Conservation (phyloP, 2,113 vertebrate genomes). For the Caranx melampygus region DNA sequence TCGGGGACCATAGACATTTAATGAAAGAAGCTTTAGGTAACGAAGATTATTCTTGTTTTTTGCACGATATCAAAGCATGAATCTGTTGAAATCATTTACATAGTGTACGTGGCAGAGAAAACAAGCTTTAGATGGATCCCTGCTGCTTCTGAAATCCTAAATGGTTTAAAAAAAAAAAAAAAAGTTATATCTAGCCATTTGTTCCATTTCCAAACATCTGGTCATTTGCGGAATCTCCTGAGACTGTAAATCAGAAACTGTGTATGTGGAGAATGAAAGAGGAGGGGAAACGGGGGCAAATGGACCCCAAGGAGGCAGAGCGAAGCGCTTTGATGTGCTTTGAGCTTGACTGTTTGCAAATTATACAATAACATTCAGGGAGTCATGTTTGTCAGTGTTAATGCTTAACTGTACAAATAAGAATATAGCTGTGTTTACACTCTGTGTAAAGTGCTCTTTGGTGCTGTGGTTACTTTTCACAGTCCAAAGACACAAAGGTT, state of each 20-base stretch:
- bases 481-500: neutral
- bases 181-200: conserved; percentile 18
- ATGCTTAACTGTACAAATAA: conserved; percentile 16
- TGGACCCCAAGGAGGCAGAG: conserved; percentile 37
- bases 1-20: conserved; percentile 11
- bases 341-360: conserved; percentile 35
- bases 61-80: conserved; percentile 9
- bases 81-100: conserved; percentile 24
- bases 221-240: conserved; percentile 47
- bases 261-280: conserved; percentile 14
- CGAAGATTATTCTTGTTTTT: neutral
- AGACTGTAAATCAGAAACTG: conserved; percentile 36
- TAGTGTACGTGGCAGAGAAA: conserved; percentile 1
- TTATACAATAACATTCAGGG: conserved; percentile 36
- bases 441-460: neutral
- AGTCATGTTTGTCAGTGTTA: conserved; percentile 24
- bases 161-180: conserved; percentile 48
- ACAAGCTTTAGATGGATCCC: conserved; percentile 37
- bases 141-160: conserved; percentile 13
- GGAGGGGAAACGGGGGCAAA: conserved; percentile 43
- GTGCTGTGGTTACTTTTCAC: conserved; percentile 7
- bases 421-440: neutral
- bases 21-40: conserved; percentile 12
- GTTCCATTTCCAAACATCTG: conserved; percentile 66
- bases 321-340: conserved; percentile 49